Conservation (phyloP, 2,888 invertebrate genomes). For the Phyllotreta cruciferae region DNA sequence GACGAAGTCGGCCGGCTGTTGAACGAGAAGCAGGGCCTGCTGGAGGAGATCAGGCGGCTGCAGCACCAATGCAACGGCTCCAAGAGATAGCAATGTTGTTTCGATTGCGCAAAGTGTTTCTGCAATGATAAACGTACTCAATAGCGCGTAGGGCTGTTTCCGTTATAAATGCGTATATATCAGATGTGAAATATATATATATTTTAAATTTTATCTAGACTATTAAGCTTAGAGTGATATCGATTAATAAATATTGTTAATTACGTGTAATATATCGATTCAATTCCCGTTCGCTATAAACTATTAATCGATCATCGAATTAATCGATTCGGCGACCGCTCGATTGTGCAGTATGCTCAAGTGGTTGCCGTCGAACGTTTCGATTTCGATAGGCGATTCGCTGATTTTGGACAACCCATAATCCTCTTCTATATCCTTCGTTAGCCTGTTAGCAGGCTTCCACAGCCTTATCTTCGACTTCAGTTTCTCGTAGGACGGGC, state of each 20-base stretch:
- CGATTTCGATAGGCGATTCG: conserved; percentile 65
- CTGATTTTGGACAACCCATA: conserved; percentile 70
- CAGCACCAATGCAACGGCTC: conserved; percentile 69
- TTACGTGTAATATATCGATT: background rate
- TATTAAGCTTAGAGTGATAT: conserved; percentile 25
- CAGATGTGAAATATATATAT: conserved; percentile 22
- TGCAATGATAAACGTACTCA: conserved; percentile 44
- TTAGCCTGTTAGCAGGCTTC: conserved; percentile 40
- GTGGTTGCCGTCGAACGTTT: conserved; percentile 77
- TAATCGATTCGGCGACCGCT: conserved; percentile 69
- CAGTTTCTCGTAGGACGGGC: conserved; percentile 41
- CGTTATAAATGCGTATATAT: conserved; percentile 7
- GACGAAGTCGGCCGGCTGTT: conserved; percentile 75
- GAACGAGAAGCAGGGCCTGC: conserved; percentile 75
- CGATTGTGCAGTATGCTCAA: conserved; percentile 72
- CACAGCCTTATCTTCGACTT: conserved; percentile 44
- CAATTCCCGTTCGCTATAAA: too few relatives aligned
- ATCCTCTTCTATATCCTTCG: conserved; percentile 62
- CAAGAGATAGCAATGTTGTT: conserved; percentile 75
- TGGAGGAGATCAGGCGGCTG: conserved; percentile 73
- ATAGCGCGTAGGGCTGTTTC: conserved; percentile 36
- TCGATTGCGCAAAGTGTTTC: conserved; percentile 74
- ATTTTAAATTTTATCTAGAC: conserved; percentile 29
- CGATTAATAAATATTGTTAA: conserved; percentile 16
- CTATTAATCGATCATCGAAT: too few relatives aligned